Base-by-base conservation (phyloP, 2,888 invertebrate species). In the Callimorpha dominula region DNA sequence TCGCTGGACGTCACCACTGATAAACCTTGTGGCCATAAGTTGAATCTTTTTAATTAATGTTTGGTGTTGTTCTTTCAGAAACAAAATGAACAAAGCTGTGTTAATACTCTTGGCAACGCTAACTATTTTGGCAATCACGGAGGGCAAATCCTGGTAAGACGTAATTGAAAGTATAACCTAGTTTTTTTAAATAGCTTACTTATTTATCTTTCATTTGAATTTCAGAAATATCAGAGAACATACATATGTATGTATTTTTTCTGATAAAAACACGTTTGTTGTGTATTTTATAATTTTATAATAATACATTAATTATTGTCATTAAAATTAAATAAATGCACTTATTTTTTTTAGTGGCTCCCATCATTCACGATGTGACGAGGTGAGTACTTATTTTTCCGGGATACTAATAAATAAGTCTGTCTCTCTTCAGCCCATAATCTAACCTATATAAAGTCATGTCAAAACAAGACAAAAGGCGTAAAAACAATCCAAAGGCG, bases 11-110 rank as follows among this genome's bases (percentile, higher is more conserved):
- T 31, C 9, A 57, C 0, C 11, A 11, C 20, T 20, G 60, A 60
- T 31, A 2, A 60, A 14, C 4, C 14, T 60, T 31, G 4, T 6
- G 31, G 8, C 60, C 12, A 4, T 60, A 14, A 60, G 12, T 60
- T 60, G 11, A 5, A 31, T 31, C 12, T 57, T 46, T 63, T 62
- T 17, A 31, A 42, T 57, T 72, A 40, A 40, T 17, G 9, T 52
- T 40, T 52, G 11, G 4, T 40, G 8, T 57, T 17, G 8, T 20
- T 14, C 65, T 76, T 79, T 57, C 71, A 82, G 78, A 54, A 17
- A 65, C 0, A 72, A 65, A 70, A 89, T 92, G 89, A 90, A 90
- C 75, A 90, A 89, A 70, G 72, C 75, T 20, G 52, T 90, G 12
- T 64, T 92, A 12, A 14, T 88, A 43, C 76, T 87, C 4, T 68